Percentiles rank a stretch among this genome's conserved stretches.
These are phyloP conservation scores for Muscicapa adusta DNA, from an alignment of 2,113 vertebrate genomes.

Conservation along the genomic window DNA sequence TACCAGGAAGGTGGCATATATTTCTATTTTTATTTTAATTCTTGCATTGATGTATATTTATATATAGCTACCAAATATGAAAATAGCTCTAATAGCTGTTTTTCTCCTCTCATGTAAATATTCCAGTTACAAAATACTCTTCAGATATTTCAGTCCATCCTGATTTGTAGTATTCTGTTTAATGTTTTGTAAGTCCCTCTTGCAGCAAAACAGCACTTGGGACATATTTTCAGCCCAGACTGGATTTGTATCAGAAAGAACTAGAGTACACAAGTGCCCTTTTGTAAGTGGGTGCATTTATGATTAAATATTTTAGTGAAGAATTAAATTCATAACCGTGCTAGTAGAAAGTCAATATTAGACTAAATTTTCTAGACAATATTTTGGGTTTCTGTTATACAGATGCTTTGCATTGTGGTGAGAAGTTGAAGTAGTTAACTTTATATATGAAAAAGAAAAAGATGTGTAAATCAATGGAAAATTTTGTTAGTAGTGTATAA, in stretches of 20 bases:
- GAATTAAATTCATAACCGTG: background rate
- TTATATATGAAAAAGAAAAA: background rate
- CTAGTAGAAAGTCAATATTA: background rate
- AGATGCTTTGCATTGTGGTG: background rate
- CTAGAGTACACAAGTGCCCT: background rate
- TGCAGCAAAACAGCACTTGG: background rate
- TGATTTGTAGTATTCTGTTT: background rate
- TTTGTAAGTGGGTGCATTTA: background rate
- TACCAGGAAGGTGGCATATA: background rate
- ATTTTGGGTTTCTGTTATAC: background rate
- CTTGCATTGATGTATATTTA: background rate
- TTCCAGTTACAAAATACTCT: background rate
- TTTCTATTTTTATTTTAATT: background rate
- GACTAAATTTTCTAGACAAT: background rate
- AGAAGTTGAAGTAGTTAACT: background rate
- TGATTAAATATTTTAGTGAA: background rate
- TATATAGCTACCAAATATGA: background rate
- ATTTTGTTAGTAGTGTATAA: background rate
- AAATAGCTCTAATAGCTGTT: background rate
- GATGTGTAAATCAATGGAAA: background rate
- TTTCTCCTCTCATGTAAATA: background rate
- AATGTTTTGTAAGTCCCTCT: background rate
- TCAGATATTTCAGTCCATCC: background rate
- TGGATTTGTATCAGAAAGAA: background rate
- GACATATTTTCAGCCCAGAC: background rate